Percentiles rank a stretch among this genome's conserved stretches.
Evolutionary conservation across 23 tunicate species (phyloP).

Genomic region (Pegea sp.): DNA sequence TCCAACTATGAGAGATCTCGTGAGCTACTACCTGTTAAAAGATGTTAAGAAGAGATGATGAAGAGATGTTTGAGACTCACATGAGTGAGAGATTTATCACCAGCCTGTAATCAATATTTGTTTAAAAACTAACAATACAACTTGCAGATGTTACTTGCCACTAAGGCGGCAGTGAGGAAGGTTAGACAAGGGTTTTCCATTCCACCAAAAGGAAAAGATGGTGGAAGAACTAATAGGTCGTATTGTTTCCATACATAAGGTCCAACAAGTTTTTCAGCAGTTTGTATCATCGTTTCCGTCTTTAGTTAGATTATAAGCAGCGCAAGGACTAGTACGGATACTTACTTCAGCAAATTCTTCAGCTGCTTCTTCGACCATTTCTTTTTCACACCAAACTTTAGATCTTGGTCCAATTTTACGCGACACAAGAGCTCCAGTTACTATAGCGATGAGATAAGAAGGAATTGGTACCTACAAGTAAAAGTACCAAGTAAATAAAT

Average conservation of each 20-base stretch:
- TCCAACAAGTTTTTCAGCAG: slow-evolving; percentile 73
- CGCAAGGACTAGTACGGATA: too few species aligned
- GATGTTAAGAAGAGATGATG: too few species aligned
- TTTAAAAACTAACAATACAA: too few species aligned
- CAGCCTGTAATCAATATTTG: slow-evolving; percentile 66
- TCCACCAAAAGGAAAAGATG: slow-evolving; percentile 95
- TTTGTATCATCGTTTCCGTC: slow-evolving; percentile 73
- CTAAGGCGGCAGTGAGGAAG: slow-evolving; percentile 79
- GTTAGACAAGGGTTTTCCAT: slow-evolving; percentile 99
- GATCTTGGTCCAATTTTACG: slow-evolving; percentile 83
- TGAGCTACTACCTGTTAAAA: slow-evolving; percentile 82
- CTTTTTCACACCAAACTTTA: slow-evolving; percentile 76
- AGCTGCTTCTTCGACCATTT: slow-evolving; percentile 59
- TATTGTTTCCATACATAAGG: slow-evolving; percentile 93
- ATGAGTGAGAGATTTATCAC: slow-evolving; percentile 76
- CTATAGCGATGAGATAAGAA: slow-evolving; percentile 85
- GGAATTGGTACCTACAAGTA: slow-evolving; percentile 62
- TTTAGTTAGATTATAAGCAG: too few species aligned
- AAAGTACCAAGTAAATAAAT: slow-evolving; percentile 1
- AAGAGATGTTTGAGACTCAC: too few species aligned
- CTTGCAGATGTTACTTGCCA: too few species aligned
- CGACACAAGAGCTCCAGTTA: slow-evolving; percentile 53
- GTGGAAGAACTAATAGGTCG: slow-evolving; percentile 84
- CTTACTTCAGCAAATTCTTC: slow-evolving; percentile 77
- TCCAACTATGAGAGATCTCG: slow-evolving; percentile 96